Evolutionary conservation across 1,140 invertebrate genomes (phyloP).

Genomic region (Oncopodura yosiiana): DNA sequence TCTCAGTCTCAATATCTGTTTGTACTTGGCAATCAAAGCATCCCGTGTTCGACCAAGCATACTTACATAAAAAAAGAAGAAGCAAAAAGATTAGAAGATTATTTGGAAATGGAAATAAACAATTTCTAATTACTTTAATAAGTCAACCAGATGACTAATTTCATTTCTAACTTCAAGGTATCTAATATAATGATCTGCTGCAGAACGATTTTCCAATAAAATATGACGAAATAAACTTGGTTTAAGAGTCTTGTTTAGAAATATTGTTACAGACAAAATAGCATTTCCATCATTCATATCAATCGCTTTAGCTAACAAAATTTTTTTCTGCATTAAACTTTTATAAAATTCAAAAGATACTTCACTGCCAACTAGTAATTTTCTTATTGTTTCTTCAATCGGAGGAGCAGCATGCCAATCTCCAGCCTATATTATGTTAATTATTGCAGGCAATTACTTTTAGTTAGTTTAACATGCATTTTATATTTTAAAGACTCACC

Average conservation of each 20-base stretch:
- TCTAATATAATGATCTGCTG: constrained; percentile 44
- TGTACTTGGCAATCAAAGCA: constrained; percentile 36
- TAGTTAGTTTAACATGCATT: not conserved
- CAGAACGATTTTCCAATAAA: constrained; percentile 42
- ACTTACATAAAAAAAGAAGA: constrained; percentile 36
- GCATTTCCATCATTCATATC: constrained; percentile 47
- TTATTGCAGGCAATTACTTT: not conserved
- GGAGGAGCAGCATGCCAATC: constrained; percentile 28
- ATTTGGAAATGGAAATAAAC: not conserved
- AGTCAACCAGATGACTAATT: constrained; percentile 45
- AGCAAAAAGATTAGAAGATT: not conserved
- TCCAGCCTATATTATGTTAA: constrained; percentile 1
- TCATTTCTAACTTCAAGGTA: constrained; percentile 45
- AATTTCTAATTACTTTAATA: constrained; percentile 44
- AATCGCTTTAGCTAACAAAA: constrained; percentile 44
- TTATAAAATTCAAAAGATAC: constrained; percentile 45
- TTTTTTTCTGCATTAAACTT: constrained; percentile 45
- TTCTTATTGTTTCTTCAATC: constrained; percentile 40
- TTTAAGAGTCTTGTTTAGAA: constrained; percentile 46
- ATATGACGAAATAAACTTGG: constrained; percentile 43
- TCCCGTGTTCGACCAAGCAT: constrained; percentile 44
- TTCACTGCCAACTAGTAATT: constrained; percentile 15
- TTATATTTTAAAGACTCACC: not conserved
- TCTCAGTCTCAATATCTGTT: constrained; percentile 24
- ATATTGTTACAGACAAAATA: constrained; percentile 46